Evolutionary conservation across 2,113 vertebrate species (phyloP).

Genomic region (Neolamprologus cancellatus): DNA sequence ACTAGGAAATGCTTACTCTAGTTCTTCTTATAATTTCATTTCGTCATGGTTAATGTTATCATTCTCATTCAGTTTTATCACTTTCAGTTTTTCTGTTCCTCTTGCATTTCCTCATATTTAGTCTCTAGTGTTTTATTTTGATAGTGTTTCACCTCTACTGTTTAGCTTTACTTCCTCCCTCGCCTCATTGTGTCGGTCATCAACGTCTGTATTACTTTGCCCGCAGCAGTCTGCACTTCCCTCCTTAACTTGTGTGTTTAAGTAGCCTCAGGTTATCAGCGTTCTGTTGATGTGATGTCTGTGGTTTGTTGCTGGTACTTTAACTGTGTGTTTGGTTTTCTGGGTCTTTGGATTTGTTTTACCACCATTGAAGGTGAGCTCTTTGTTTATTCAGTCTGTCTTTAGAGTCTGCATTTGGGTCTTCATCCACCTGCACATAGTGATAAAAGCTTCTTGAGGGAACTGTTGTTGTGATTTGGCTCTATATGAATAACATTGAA

Average conservation of each 20-base stretch:
- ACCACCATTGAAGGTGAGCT: rapidly evolving
- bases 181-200: not conserved
- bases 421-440: not conserved
- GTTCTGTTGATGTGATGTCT: not conserved
- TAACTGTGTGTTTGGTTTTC: not conserved
- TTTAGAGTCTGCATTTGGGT: not conserved
- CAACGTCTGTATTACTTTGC: rapidly evolving
- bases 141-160: not conserved
- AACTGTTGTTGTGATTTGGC: not conserved
- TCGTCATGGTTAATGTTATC: not conserved
- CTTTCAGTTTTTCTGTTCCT: rapidly evolving
- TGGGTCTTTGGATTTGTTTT: not conserved
- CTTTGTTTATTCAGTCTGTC: not conserved
- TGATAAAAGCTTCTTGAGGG: not conserved
- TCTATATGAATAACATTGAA: not conserved
- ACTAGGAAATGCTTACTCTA: not conserved
- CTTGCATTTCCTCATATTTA: not conserved
- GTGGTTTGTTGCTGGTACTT: not conserved
- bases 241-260: not conserved
- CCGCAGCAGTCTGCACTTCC: not conserved
- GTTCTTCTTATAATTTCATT: not conserved
- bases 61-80: not conserved
- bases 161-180: not conserved
- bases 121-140: not conserved
- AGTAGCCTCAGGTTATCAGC: not conserved